A percentile compares a stretch with the other conserved stretches of the same genome.
Evolutionary conservation across 2,797 vertebrate genomes (phyloP).

Genomic region (Salarias fasciatus): DNA sequence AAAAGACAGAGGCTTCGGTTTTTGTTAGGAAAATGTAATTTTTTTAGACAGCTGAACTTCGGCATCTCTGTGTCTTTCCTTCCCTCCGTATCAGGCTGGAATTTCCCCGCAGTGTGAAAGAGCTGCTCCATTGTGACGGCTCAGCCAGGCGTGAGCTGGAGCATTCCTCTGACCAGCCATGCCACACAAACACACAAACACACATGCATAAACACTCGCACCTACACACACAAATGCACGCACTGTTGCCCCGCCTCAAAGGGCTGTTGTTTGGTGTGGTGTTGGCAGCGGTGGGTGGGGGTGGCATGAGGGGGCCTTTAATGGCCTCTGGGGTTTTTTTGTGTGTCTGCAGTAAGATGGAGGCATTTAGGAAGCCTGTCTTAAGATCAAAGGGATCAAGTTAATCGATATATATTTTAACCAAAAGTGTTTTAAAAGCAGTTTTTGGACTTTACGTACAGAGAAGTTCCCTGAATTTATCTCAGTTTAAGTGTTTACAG

Average conservation of each 20-base stretch:
- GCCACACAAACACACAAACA: conserved; percentile 78
- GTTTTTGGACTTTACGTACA: too few relatives aligned
- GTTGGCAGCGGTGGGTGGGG: conserved; percentile 31
- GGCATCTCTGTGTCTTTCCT: conserved; percentile 51
- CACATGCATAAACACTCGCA: conserved; percentile 62
- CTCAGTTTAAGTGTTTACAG: too few relatives aligned
- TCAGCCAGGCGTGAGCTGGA: conserved; percentile 81
- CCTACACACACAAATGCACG: conserved; percentile 58
- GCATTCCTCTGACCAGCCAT: conserved; percentile 83
- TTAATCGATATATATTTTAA: too few relatives aligned
- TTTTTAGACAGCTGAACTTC: conserved; percentile 71
- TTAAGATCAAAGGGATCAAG: too few relatives aligned
- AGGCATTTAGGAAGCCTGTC: not conserved
- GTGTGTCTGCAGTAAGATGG: conserved; percentile 19
- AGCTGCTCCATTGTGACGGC: conserved; percentile 84
- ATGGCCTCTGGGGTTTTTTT: conserved; percentile 44
- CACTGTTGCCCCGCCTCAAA: conserved; percentile 60
- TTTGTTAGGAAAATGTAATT: conserved; percentile 54
- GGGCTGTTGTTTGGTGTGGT: conserved; percentile 61
- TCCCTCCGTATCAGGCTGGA: conserved; percentile 75
- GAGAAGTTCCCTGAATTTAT: too few relatives aligned
- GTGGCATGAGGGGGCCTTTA: conserved; percentile 31
- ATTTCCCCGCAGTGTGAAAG: conserved; percentile 85
- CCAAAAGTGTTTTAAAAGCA: too few relatives aligned
- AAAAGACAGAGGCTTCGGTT: conserved; percentile 26